Evolutionary conservation across 2,888 invertebrate species (phyloP).

Genomic region (Beris morrisii): DNA sequence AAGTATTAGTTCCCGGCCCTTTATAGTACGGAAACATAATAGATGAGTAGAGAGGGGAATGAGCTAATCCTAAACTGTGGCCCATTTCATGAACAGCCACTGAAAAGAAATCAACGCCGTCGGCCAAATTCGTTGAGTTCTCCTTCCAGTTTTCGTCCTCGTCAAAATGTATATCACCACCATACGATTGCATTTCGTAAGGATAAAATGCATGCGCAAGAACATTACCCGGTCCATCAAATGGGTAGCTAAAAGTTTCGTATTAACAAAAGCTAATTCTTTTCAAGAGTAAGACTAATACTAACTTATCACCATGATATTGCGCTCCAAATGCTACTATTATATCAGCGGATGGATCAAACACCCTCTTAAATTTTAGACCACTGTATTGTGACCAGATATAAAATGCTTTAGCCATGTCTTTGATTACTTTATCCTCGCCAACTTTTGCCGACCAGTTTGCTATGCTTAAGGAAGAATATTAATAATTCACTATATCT

Average conservation of each 20-base stretch:
- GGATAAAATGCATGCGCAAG: slow-evolving; percentile 81
- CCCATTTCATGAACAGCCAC: slow-evolving; percentile 79
- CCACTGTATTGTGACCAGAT: slow-evolving; percentile 71
- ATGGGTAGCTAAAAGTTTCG: slow-evolving; percentile 60
- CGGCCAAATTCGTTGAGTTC: slow-evolving; percentile 55
- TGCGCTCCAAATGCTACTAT: slow-evolving; percentile 70
- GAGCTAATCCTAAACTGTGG: slow-evolving; percentile 73
- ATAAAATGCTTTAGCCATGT: slow-evolving; percentile 65
- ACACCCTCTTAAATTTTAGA: slow-evolving; percentile 60
- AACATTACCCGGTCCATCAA: slow-evolving; percentile 73
- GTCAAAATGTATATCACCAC: slow-evolving; percentile 79
- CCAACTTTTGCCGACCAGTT: slow-evolving; percentile 69
- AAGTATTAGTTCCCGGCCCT: slow-evolving; percentile 56
- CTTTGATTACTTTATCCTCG: slow-evolving; percentile 59
- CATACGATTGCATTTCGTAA: slow-evolving; percentile 59
- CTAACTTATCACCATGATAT: slow-evolving; percentile 67
- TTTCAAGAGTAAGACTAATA: not conserved
- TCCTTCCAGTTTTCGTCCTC: slow-evolving; percentile 74
- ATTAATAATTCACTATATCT: slow-evolving; percentile 3
- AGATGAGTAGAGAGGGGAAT: slow-evolving; percentile 66
- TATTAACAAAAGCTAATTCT: slow-evolving; percentile 4
- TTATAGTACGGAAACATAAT: slow-evolving; percentile 82
- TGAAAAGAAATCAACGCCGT: slow-evolving; percentile 66
- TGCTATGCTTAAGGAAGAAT: slow-evolving; percentile 60
- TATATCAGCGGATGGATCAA: slow-evolving; percentile 68